Evolutionary conservation across 2,113 vertebrate genomes (phyloP).

Genomic region (Eulacestoma nigropectus): DNA sequence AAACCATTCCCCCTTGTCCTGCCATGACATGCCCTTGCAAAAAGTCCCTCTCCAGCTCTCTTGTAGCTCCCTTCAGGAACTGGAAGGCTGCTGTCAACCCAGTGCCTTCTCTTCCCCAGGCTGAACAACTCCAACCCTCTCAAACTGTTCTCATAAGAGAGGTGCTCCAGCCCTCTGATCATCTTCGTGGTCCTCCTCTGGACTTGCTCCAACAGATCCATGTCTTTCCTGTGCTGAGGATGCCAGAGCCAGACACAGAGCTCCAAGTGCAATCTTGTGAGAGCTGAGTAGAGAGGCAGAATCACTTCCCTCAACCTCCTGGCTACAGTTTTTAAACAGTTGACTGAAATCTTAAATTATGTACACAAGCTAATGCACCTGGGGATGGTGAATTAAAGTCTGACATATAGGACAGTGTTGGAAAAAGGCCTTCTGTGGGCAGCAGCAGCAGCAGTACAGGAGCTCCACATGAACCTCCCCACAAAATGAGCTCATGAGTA

Average conservation of each 20-base stretch:
- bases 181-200: background rate
- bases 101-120: background rate
- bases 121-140: background rate
- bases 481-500: fast-evolving
- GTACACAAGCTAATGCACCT: background rate
- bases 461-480: background rate
- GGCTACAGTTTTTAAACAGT: background rate
- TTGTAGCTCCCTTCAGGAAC: background rate
- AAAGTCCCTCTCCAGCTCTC: background rate
- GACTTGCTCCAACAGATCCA: background rate
- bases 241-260: background rate
- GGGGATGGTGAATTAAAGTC: background rate
- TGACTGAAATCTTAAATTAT: background rate
- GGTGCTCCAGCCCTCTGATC: background rate
- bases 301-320: background rate
- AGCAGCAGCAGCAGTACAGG: background rate
- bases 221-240: background rate
- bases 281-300: background rate
- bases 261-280: background rate
- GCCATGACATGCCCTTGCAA: no score
- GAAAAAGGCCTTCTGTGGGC: background rate
- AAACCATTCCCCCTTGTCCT: background rate
- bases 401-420: background rate
- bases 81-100: background rate
- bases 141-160: background rate